Conservation (phyloP, 2,888 invertebrate species). For the Lasioglossum oenotherae region DNA sequence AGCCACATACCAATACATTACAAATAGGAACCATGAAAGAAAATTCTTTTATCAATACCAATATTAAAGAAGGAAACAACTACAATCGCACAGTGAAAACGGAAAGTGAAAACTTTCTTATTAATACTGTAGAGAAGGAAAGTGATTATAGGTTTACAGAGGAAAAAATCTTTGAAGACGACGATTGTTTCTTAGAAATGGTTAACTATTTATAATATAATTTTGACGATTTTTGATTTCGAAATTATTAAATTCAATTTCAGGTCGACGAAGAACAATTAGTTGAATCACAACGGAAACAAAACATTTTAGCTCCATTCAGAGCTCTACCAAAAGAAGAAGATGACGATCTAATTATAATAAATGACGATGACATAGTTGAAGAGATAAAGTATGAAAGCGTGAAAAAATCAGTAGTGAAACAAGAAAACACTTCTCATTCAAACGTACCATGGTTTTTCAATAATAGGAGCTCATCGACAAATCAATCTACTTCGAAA, state of each 20-base stretch:
- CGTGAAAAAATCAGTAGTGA: background rate
- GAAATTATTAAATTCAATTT: background rate
- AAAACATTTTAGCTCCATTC: conserved; percentile 11
- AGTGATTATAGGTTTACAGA: background rate
- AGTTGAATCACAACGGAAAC: background rate
- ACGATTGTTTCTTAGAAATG: conserved; percentile 78
- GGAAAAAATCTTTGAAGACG: conserved; percentile 50
- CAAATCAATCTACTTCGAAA: background rate
- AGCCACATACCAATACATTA: background rate
- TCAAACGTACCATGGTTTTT: background rate
- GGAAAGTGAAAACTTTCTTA: background rate
- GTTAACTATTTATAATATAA: conserved; percentile 72
- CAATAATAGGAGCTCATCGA: background rate
- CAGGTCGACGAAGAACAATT: conserved; percentile 48
- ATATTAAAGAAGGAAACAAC: background rate
- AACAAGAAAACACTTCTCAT: background rate
- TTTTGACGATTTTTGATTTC: background rate
- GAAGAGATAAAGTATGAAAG: background rate
- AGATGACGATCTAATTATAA: conserved; percentile 37
- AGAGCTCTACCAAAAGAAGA: conserved; percentile 35
- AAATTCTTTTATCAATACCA: background rate
- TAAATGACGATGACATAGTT: conserved; percentile 9
- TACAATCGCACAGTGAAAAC: background rate
- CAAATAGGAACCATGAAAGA: background rate
- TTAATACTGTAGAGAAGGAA: background rate